phyloP scores from a whole-genome alignment of 2,888 invertebrate genomes.

The Ypsolopha sequella region DNA sequence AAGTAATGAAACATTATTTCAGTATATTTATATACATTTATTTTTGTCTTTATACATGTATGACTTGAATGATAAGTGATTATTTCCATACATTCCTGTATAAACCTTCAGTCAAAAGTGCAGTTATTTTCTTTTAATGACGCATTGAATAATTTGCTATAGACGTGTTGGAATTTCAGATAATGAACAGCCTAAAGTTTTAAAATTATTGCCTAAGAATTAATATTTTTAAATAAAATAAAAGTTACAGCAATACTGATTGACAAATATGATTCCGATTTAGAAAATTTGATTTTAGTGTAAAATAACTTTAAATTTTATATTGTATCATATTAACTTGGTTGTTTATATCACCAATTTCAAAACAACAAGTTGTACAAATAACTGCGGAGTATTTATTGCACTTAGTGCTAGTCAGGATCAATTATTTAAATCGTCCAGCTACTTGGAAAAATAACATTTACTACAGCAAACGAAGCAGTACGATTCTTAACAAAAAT shows the following conservation, averaged over 20 bases:
- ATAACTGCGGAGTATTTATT: too few species aligned
- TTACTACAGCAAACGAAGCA: neutral
- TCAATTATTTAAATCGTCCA: neutral
- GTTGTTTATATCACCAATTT: neutral
- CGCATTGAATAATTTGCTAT: too few species aligned
- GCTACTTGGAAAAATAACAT: neutral
- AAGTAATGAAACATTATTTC: neutral
- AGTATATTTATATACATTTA: constrained; percentile 32
- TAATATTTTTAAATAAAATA: too few species aligned
- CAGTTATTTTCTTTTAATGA: neutral
- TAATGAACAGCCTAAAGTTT: too few species aligned
- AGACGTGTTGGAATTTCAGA: too few species aligned
- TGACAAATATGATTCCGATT: too few species aligned
- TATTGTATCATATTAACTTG: too few species aligned
- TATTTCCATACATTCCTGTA: constrained; percentile 2
- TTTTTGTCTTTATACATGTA: constrained; percentile 27
- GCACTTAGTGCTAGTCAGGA: too few species aligned
- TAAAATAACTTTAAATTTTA: too few species aligned
- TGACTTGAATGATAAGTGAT: neutral
- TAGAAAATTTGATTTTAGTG: too few species aligned
- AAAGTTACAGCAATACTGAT: too few species aligned
- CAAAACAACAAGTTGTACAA: neutral
- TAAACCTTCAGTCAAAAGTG: neutral
- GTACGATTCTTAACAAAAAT: neutral
- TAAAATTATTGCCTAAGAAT: too few species aligned